Evolutionary conservation across 2,113 vertebrate species (phyloP).

Genomic region (Microtus oregoni): DNA sequence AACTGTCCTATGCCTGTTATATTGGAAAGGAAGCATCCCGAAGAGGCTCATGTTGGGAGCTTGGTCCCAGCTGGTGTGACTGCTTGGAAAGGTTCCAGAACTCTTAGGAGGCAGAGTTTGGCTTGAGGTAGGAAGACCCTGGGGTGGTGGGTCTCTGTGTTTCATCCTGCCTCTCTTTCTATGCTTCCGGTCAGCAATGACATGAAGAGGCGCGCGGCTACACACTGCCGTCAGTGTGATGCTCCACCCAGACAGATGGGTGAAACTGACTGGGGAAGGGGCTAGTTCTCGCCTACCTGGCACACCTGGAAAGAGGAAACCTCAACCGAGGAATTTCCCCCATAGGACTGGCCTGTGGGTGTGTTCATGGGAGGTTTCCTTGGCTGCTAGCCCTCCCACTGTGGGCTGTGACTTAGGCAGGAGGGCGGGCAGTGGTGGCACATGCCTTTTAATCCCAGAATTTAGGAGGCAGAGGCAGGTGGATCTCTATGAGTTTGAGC

Average conservation of each 20-base stretch:
- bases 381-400: background rate
- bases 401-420: background rate
- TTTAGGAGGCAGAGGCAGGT: background rate
- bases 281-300: background rate
- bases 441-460: background rate
- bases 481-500: background rate
- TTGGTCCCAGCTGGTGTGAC: background rate
- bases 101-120: background rate
- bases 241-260: too few relatives aligned
- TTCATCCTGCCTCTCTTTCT: background rate
- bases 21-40: background rate
- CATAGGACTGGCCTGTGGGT: background rate
- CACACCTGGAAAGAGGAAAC: background rate
- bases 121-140: background rate
- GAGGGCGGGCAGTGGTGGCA: too few relatives aligned
- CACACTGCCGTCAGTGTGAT: background rate
- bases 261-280: background rate
- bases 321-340: background rate
- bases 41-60: background rate
- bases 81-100: background rate
- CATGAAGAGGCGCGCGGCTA: background rate
- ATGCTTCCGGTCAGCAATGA: background rate
- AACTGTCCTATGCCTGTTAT: background rate
- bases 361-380: background rate
- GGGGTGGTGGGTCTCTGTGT: background rate